Evolutionary conservation across 2,797 vertebrate genomes (phyloP), one percentile per base, ranked within the genome.

Genomic region (Xenopus petersii): DNA sequence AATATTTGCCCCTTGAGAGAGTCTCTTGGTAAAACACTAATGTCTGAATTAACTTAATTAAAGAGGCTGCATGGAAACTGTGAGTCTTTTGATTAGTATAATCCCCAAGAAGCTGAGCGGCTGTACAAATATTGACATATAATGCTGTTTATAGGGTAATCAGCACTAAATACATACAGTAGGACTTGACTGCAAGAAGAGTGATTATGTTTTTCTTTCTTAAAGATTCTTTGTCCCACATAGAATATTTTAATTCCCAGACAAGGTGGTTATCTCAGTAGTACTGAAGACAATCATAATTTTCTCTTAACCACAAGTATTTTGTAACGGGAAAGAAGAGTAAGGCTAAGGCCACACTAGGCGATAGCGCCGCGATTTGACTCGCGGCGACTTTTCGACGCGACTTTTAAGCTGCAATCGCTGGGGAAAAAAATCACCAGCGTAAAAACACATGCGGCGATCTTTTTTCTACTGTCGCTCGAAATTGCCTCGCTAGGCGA

Each of bases 21-120:
- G 12, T 1, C 81, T 85, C 79, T 75, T 59, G 24, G 42, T 67
- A 65, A 80, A 75, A 82, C n/a, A 7, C 51, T 83, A 76, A 83
- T 51, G 76, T 81, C 79, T 83, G 80, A 86, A 85, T 88, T 82
- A 84, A 85, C 70, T 85, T 86, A 85, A 88, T 88, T 87, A 86
- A 87, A 83, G 74, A 83, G 75, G 75, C 61, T 13, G 7, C 74
- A 72, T 51, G 79, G 72, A 71, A 82, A 74, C 63, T 49, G 62
- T 10, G 61, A 79, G 79, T 70, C 66, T 82, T 83, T 75, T 81
- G 69, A 16, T 82, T 82, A 1, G 11, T 78, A 73, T 58, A 82
- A 83, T 75, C 70, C 78, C 82, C 80, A 69, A 79, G 82, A 83
- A 56, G 60, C 81, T 74, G 72, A 61, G 55, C 2, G 5, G 69